A percentile compares a stretch with the other conserved stretches of the same genome.
Conservation (phyloP, 2,888 invertebrate species). For the Stictocephala bisonia region DNA sequence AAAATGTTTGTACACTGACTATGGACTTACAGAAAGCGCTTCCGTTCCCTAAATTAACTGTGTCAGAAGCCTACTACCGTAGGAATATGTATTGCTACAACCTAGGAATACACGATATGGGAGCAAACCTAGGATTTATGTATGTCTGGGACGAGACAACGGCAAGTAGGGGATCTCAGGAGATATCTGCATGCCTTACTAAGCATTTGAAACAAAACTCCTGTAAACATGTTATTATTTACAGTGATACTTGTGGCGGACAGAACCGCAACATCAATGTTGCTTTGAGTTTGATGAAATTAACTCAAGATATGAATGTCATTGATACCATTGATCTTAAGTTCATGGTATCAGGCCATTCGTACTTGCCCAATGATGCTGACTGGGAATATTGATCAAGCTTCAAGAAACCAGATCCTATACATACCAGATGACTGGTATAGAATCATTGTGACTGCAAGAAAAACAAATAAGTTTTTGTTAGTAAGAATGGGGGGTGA, state of each 20-base stretch:
- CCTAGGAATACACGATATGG: constrained; percentile 38
- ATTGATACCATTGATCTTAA: too few relatives aligned
- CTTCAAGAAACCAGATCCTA: too few relatives aligned
- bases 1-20: constrained; percentile 40
- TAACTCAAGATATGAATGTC: too few relatives aligned
- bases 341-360: too few relatives aligned
- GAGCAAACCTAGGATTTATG: constrained; percentile 23
- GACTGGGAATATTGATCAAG: too few relatives aligned
- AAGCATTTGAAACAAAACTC: constrained; percentile 35
- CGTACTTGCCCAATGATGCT: too few relatives aligned
- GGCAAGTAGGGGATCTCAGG: constrained; percentile 39
- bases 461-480: too few relatives aligned
- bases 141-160: constrained; percentile 35
- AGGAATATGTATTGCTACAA: constrained; percentile 45
- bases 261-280: too few relatives aligned
- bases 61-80: constrained; percentile 39
- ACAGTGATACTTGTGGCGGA: constrained; percentile 39
- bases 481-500: too few relatives aligned
- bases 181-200: constrained; percentile 43
- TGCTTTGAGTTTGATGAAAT: too few relatives aligned
- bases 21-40: constrained; percentile 44
- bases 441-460: too few relatives aligned
- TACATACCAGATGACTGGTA: too few relatives aligned
- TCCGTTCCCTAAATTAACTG: constrained; percentile 38
- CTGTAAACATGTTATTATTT: constrained; percentile 38